These are phyloP conservation scores for Ophion obscuratus DNA, from an alignment of 2,888 invertebrate species.

Conservation along the genomic window DNA sequence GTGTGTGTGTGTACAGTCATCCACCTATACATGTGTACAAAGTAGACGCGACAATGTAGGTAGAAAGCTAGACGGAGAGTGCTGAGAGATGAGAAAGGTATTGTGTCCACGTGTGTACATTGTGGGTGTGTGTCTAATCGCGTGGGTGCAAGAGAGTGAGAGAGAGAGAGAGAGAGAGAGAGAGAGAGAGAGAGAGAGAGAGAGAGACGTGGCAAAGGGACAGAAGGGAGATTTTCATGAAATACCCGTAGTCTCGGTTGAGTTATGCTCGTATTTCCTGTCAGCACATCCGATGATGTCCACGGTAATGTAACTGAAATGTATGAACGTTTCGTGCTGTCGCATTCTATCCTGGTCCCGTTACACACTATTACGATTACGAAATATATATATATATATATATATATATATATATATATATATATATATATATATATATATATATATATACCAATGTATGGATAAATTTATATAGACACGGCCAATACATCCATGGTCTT, in stretches of 20 bases:
- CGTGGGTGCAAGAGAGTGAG: neutral
- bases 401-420: neutral
- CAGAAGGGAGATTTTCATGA: slow-evolving; percentile 78
- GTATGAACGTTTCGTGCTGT: slow-evolving; percentile 80
- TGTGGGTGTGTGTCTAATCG: slow-evolving; percentile 34
- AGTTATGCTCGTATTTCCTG: slow-evolving; percentile 84
- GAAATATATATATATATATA: neutral
- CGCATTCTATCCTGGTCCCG: slow-evolving; percentile 68
- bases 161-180: slow-evolving; percentile 65
- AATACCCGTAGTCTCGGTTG: slow-evolving; percentile 80
- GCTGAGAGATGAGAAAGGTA: slow-evolving; percentile 47
- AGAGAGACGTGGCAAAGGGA: slow-evolving; percentile 61
- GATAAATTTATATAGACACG: slow-evolving; percentile 8
- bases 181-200: slow-evolving; percentile 64
- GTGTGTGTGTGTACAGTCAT: too few relatives aligned
- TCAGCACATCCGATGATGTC: slow-evolving; percentile 83
- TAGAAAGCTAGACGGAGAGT: slow-evolving; percentile 61
- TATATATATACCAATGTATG: slow-evolving; percentile 4
- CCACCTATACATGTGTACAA: neutral
- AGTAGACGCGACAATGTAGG: slow-evolving; percentile 50
- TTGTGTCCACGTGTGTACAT: slow-evolving; percentile 10
- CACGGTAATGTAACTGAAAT: slow-evolving; percentile 83
- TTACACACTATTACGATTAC: slow-evolving; percentile 41
- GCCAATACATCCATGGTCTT: slow-evolving; percentile 49
- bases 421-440: slow-evolving; percentile 31